phyloP scores from a whole-genome alignment of 2,797 vertebrate genomes.

The Sebastes paucispinis region DNA sequence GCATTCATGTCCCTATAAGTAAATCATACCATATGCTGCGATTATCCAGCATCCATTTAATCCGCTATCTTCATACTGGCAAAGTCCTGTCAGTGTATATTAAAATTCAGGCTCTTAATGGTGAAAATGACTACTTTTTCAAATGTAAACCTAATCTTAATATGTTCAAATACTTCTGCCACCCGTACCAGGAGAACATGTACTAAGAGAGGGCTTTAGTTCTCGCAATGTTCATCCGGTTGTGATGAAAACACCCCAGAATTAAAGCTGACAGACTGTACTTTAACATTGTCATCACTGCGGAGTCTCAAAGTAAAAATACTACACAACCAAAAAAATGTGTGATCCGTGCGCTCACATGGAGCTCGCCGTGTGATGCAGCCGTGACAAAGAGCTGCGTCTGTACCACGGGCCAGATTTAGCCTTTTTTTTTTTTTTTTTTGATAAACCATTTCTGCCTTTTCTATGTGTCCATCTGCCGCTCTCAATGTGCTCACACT shows the following conservation, averaged over 20 bases:
- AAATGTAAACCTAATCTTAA: conserved; percentile 45
- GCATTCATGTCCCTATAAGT: not conserved
- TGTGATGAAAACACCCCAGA: conserved; percentile 47
- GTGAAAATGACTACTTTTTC: conserved; percentile 17
- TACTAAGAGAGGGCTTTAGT: conserved; percentile 23
- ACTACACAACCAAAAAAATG: conserved; percentile 3
- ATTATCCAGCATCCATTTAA: conserved; percentile 21
- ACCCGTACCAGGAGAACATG: not conserved
- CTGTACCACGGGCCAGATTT: conserved; percentile 55
- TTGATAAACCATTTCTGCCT: conserved; percentile 33
- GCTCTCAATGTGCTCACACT: conserved; percentile 53
- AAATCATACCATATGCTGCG: not conserved
- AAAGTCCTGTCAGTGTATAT: conserved; percentile 25
- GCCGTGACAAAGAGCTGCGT: conserved; percentile 38
- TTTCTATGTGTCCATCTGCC: conserved; percentile 66
- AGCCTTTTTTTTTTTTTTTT: conserved; percentile 44
- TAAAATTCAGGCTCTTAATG: conserved; percentile 10
- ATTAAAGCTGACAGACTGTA: conserved; percentile 60
- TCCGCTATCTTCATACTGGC: not conserved
- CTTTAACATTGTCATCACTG: conserved; percentile 42
- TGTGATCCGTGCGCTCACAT: conserved; percentile 32
- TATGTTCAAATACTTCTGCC: conserved; percentile 36
- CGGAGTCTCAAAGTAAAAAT: conserved; percentile 35
- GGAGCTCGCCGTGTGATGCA: conserved; percentile 11
- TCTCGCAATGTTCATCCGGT: conserved; percentile 26